phyloP scores from a whole-genome alignment of 1,140 invertebrate genomes.

The Trichomalopsis sarcophagae region DNA sequence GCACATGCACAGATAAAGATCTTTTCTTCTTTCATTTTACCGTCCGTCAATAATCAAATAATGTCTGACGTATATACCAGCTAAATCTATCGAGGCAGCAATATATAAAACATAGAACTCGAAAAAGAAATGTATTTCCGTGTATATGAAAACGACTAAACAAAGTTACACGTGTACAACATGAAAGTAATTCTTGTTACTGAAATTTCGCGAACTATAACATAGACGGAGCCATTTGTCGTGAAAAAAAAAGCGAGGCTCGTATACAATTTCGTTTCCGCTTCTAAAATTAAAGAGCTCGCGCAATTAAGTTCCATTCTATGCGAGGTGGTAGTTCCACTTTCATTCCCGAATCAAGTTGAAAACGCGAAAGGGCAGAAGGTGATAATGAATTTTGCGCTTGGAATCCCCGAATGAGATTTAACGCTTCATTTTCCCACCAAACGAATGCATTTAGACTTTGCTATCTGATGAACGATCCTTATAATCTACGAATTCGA shows the following conservation, averaged over 20 bases:
- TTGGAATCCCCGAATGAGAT: background rate
- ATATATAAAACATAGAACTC: background rate
- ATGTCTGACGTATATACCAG: background rate
- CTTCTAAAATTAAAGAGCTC: background rate
- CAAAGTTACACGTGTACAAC: background rate
- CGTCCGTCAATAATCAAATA: background rate
- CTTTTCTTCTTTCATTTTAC: background rate
- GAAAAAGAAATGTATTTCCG: background rate
- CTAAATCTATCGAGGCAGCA: background rate
- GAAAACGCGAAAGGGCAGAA: constrained; percentile 1
- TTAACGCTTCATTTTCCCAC: constrained; percentile 42
- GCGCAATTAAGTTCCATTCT: background rate
- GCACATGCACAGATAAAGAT: background rate
- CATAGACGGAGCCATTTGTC: background rate
- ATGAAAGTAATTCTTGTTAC: background rate
- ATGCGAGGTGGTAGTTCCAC: background rate
- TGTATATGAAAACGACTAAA: background rate
- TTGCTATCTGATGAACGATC: no score
- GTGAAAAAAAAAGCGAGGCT: background rate
- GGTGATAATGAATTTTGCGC: constrained; percentile 21
- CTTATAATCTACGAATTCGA: background rate
- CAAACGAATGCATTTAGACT: constrained; percentile 14
- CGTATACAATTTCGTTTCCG: background rate
- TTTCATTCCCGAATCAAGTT: background rate
- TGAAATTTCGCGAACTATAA: background rate